Base-by-base conservation (phyloP, 2,888 invertebrate genomes). In the Chouioia cunea region DNA sequence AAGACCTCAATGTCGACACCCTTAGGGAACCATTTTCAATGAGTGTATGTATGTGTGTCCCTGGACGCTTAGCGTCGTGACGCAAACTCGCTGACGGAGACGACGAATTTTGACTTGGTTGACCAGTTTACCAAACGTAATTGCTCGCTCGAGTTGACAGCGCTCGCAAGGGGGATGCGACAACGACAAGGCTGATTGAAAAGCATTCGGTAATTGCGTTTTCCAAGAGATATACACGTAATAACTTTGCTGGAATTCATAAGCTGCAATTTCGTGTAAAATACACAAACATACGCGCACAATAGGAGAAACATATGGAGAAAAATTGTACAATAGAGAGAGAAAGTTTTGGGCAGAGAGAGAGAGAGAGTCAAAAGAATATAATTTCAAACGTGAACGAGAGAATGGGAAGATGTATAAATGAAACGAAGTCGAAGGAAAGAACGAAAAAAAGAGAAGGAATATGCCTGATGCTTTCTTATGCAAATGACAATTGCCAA, bases 71-170 rank as follows among this genome's bases (percentile, higher is more conserved):
- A 2, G 12, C 4, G 50, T 2, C 18, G 50, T 47, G 15, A 8
- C 53, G 23, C 23, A 14, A 23, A 20, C 18, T 15, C n/a, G 56
- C 44, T 46, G 44, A n/a, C 4, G 15, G 1, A 52, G 22, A 56
- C 14, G 50, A 16, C 36, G 59, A 46, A 20, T 54, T 67, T 59
- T 54, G 59, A 36, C 53, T 23, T 12, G 20, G 58, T 16, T 36
- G 54, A 8, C 50, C 27, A 57, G 43, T 20, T 59, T 59, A 27
- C 53, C 46, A 44, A n/a, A 27, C n/a, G 59, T 67, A 67, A 67
- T 67, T 67, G 66, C 44, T n/a, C 47, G 66, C 27, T 47, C 59
- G 46, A 16, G 23, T 57, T 16, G 43, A 36, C 36, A 12, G 6
- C 36, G 36, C 36, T 36, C 36, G 36, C 36, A 10, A 36, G 36